phyloP scores from a whole-genome alignment of 2,113 vertebrate genomes.

The Corapipo altera region DNA sequence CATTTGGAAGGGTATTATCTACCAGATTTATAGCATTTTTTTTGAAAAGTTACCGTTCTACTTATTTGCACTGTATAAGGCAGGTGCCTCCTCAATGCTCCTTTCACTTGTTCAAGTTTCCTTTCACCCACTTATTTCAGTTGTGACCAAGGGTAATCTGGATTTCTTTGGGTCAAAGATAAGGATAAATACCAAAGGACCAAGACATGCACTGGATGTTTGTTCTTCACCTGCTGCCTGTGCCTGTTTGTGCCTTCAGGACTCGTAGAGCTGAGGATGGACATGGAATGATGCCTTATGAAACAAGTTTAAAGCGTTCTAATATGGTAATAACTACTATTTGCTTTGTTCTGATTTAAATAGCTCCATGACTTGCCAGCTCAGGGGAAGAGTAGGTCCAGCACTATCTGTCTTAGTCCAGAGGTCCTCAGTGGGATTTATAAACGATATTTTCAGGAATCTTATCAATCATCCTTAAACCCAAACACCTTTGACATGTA shows the following conservation, averaged over 20 bases:
- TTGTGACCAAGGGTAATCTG: not conserved
- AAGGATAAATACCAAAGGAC: not conserved
- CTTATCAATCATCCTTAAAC: not conserved
- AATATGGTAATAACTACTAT: not conserved
- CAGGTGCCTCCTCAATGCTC: not conserved
- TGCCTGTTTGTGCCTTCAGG: not conserved
- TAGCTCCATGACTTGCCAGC: not conserved
- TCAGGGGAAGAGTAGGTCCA: not conserved
- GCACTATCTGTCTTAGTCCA: not conserved
- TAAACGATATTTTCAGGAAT: not conserved
- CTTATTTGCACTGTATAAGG: not conserved
- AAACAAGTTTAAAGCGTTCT: not conserved
- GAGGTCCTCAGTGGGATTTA: not conserved
- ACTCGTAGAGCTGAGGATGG: not conserved
- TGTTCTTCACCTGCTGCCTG: not conserved
- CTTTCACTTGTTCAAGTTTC: not conserved
- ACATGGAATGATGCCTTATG: not conserved
- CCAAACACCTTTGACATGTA: not conserved
- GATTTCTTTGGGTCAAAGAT: not conserved
- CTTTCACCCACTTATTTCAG: not conserved
- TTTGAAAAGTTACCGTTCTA: not conserved
- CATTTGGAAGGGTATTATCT: not conserved
- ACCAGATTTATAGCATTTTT: not conserved
- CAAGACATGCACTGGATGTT: not conserved
- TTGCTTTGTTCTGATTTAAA: not conserved